phyloP scores from a whole-genome alignment of 2,797 vertebrate species.

The Podarcis lilfordi region DNA sequence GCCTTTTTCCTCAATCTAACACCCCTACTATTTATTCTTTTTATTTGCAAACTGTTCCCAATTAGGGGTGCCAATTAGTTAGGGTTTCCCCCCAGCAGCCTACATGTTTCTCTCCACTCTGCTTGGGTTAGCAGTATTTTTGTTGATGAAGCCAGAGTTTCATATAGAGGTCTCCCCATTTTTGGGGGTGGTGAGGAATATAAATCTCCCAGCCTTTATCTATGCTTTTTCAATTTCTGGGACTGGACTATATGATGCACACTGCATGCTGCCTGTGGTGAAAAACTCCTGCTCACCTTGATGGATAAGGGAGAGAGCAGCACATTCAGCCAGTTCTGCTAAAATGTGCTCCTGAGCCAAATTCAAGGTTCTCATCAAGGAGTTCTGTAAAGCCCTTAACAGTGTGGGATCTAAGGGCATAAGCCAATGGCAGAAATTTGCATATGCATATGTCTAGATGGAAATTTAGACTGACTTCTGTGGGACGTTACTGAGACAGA shows the following conservation, averaged over 20 bases:
- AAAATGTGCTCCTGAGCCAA: background rate
- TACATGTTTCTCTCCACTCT: conserved; percentile 41
- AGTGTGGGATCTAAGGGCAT: too few relatives aligned
- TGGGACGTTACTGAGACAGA: too few relatives aligned
- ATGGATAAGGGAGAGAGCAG: too few relatives aligned
- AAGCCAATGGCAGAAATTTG: too few relatives aligned
- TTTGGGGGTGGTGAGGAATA: background rate
- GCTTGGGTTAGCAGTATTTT: background rate
- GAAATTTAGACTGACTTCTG: too few relatives aligned
- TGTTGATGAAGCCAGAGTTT: background rate
- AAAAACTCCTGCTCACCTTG: background rate
- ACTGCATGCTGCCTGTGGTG: background rate
- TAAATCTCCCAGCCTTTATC: background rate
- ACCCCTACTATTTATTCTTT: conserved; percentile 54
- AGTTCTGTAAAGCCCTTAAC: background rate
- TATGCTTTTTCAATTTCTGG: background rate
- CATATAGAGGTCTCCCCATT: background rate
- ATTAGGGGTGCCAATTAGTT: background rate
- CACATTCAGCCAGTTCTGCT: background rate
- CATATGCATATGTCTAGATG: too few relatives aligned
- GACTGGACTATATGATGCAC: background rate
- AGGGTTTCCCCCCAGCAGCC: background rate
- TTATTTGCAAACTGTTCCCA: conserved; percentile 64
- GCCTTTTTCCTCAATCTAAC: conserved; percentile 45
- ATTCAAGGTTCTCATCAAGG: background rate